Evolutionary conservation across 2,888 invertebrate genomes (phyloP).

Genomic region (Eueremaeus valkanovi): DNA sequence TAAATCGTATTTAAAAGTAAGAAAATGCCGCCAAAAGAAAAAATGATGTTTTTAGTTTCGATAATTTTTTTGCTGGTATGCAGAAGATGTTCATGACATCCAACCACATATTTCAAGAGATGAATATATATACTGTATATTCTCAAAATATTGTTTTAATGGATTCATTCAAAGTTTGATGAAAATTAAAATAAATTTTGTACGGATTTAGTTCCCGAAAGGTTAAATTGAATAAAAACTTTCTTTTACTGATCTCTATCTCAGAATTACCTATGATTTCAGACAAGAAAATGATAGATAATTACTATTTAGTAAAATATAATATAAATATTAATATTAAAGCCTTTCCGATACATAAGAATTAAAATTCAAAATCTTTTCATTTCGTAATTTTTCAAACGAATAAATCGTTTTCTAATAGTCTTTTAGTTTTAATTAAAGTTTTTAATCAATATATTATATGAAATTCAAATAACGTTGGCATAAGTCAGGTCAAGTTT

Average conservation of each 20-base stretch:
- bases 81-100: no score
- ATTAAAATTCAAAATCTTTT: no score
- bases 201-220: neutral
- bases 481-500: neutral
- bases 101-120: no score
- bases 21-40: no score
- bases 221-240: neutral
- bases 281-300: neutral
- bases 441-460: neutral
- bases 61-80: no score
- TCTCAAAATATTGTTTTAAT: neutral
- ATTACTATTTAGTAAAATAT: neutral
- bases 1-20: no score
- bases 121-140: no score
- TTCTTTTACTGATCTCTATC: neutral
- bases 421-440: neutral
- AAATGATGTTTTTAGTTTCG: no score
- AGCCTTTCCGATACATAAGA: neutral
- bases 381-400: no score
- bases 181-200: no score
- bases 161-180: neutral
- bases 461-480: no score
- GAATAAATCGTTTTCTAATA: neutral
- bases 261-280: neutral
- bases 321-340: neutral